phyloP scores from a whole-genome alignment of 2,888 invertebrate genomes.

The Hoplodrina blanda region DNA sequence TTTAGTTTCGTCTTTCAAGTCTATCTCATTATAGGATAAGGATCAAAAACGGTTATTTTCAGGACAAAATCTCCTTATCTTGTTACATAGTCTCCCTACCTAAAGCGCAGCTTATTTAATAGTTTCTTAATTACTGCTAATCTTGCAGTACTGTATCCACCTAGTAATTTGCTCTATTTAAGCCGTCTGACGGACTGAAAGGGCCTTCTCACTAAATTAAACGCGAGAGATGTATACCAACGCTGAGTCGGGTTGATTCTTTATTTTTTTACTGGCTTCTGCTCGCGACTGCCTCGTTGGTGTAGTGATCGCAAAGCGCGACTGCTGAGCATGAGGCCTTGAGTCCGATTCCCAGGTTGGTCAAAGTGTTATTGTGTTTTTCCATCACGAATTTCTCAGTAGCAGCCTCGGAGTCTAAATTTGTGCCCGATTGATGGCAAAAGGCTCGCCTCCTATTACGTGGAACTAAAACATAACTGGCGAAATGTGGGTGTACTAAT shows the following conservation, averaged over 20 bases:
- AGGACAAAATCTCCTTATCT: slow-evolving; percentile 30
- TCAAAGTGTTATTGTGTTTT: no score
- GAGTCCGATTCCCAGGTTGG: no score
- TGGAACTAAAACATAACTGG: no score
- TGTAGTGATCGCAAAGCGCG: no score
- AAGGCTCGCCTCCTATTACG: no score
- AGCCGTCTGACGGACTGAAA: slow-evolving; percentile 68
- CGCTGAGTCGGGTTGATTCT: slow-evolving; percentile 25
- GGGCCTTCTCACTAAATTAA: slow-evolving; percentile 66
- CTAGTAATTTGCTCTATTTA: slow-evolving; percentile 80
- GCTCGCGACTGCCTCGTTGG: no score
- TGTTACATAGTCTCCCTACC: slow-evolving; percentile 47
- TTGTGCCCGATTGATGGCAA: no score
- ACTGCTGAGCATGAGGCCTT: no score
- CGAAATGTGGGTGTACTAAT: no score
- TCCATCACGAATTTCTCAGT: no score
- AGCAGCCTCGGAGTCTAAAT: no score
- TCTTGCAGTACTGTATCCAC: slow-evolving; percentile 74
- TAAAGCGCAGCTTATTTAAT: slow-evolving; percentile 75
- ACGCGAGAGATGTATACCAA: slow-evolving; percentile 54
- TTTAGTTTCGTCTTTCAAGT: not conserved
- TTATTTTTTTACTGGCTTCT: slow-evolving; percentile 10
- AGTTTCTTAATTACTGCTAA: slow-evolving; percentile 84
- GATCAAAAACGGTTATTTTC: slow-evolving; percentile 12
- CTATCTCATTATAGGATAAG: slow-evolving; percentile 15